A percentile compares a stretch with the other conserved stretches of the same genome.
These are phyloP conservation scores for Pandion haliaetus DNA, from an alignment of 2,113 vertebrate species.

Conservation along the genomic window DNA sequence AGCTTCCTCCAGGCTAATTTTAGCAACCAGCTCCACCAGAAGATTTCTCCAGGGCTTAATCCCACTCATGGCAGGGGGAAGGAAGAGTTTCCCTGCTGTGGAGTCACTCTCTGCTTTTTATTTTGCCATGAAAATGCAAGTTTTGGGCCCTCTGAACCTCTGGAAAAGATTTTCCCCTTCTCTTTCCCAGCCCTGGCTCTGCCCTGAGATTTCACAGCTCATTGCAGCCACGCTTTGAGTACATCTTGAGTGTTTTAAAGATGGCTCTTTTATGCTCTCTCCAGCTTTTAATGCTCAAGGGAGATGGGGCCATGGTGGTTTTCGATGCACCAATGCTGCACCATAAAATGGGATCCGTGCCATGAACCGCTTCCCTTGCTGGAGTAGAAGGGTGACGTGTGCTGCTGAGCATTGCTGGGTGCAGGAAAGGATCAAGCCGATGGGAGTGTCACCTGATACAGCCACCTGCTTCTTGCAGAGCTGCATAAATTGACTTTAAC, in stretches of 20 bases:
- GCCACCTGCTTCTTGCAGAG: not conserved
- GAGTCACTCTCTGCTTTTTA: not conserved
- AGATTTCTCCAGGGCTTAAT: not conserved
- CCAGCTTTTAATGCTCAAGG: not conserved
- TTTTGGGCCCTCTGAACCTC: not conserved
- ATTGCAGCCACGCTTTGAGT: not conserved
- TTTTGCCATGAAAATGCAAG: not conserved
- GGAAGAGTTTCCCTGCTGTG: not conserved
- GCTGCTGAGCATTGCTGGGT: not conserved
- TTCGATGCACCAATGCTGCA: not conserved
- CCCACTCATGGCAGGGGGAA: not conserved
- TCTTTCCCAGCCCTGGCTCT: not conserved
- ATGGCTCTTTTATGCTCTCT: not conserved
- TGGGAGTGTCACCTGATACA: not conserved
- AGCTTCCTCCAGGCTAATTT: not conserved
- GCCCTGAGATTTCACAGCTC: constrained; percentile 44
- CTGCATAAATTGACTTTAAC: not conserved
- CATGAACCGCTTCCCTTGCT: fast-evolving
- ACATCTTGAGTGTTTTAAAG: not conserved
- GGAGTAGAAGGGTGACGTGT: not conserved
- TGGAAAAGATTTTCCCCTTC: constrained; percentile 11
- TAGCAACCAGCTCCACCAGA: not conserved
- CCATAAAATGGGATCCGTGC: fast-evolving
- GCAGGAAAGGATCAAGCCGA: not conserved
- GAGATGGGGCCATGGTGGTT: fast-evolving